Percentiles rank a stretch among this genome's conserved stretches.
phyloP scores from a whole-genome alignment of 2,888 invertebrate species.

The Drosophila engyochracea region DNA sequence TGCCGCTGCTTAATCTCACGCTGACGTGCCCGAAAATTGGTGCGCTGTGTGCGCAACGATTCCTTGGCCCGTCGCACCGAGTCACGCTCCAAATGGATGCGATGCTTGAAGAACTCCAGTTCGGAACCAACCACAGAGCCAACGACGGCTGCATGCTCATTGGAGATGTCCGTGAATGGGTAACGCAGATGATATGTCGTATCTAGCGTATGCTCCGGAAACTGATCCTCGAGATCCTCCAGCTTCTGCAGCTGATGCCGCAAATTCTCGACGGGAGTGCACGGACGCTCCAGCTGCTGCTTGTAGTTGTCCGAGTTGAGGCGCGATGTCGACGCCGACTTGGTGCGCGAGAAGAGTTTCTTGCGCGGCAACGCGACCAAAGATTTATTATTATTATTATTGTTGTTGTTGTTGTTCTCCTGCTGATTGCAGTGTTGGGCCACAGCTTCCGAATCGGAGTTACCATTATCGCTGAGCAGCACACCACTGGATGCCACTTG shows the following conservation, averaged over 20 bases:
- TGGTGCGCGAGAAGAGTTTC: slow-evolving; percentile 89
- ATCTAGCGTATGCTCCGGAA: slow-evolving; percentile 89
- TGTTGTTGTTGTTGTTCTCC: slow-evolving; percentile 84
- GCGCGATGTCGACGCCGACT: slow-evolving; percentile 90
- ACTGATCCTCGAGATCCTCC: slow-evolving; percentile 93
- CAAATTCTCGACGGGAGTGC: slow-evolving; percentile 92
- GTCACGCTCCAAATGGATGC: slow-evolving; percentile 92
- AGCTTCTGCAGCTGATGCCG: slow-evolving; percentile 92
- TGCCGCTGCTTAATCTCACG: slow-evolving; percentile 86
- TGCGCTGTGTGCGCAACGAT: slow-evolving; percentile 89
- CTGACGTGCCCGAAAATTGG: slow-evolving; percentile 89
- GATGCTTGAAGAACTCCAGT: slow-evolving; percentile 93
- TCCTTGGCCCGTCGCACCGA: slow-evolving; percentile 94
- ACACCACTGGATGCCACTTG: not conserved
- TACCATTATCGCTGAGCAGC: slow-evolving; percentile 84
- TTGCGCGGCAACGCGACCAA: slow-evolving; percentile 86
- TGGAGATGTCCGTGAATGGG: slow-evolving; percentile 90
- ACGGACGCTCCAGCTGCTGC: slow-evolving; percentile 86
- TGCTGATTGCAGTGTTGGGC: slow-evolving; percentile 84
- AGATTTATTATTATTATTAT: slow-evolving; percentile 40
- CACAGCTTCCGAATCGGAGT: slow-evolving; percentile 83
- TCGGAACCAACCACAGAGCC: slow-evolving; percentile 87
- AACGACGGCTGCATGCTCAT: slow-evolving; percentile 78
- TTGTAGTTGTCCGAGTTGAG: slow-evolving; percentile 86
- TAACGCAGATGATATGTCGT: slow-evolving; percentile 92